Percentiles rank a stretch among this genome's conserved stretches.
Evolutionary conservation across 2,797 vertebrate species (phyloP).

Genomic region (Gadopsis marmoratus): DNA sequence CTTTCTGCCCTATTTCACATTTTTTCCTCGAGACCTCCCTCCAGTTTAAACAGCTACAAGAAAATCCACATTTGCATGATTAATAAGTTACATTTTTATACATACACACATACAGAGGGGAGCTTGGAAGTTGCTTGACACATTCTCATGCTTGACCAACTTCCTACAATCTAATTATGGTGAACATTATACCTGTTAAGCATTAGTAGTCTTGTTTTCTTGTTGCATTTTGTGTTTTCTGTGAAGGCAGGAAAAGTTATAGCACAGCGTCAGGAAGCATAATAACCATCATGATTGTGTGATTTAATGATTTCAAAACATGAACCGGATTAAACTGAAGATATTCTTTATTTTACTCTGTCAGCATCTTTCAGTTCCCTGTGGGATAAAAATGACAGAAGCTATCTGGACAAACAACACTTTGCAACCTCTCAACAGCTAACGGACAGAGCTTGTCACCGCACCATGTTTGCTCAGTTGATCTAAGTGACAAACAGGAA

Average conservation of each 20-base stretch:
- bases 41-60: constrained; percentile 84
- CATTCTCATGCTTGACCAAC: constrained; percentile 81
- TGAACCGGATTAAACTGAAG: constrained; percentile 1
- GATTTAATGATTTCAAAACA: constrained; percentile 3
- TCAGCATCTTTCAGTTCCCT: constrained; percentile 53
- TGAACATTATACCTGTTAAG: neutral
- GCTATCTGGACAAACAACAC: constrained; percentile 6
- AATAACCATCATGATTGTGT: neutral
- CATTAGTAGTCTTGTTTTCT: neutral
- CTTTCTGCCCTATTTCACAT: no score
- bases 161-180: constrained; percentile 83
- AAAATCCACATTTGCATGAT: constrained; percentile 86
- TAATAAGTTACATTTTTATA: constrained; percentile 86
- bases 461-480: constrained; percentile 25
- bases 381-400: constrained; percentile 5
- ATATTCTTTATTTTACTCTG: neutral
- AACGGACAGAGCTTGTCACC: neutral
- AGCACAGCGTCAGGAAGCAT: neutral
- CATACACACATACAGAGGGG: constrained; percentile 80
- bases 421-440: neutral
- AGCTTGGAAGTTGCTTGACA: constrained; percentile 81
- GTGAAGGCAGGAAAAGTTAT: neutral
- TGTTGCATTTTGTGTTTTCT: neutral
- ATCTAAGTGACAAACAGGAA: constrained; percentile 43
- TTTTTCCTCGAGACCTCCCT: constrained; percentile 59